Percentiles rank a stretch among this genome's conserved stretches.
Conservation (phyloP, 2,113 vertebrate species). For the Vireo altiloquus region DNA sequence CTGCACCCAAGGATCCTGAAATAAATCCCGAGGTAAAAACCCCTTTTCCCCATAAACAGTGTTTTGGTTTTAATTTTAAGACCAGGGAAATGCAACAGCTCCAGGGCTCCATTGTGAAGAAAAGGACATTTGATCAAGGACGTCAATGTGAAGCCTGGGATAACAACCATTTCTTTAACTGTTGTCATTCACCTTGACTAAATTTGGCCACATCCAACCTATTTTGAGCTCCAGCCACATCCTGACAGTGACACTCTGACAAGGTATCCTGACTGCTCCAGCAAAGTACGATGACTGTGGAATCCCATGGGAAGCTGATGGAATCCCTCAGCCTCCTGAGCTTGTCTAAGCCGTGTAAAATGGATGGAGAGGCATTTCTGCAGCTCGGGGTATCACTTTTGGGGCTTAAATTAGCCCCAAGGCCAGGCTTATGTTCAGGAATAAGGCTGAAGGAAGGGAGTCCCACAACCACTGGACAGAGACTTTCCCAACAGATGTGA, state of each 20-base stretch:
- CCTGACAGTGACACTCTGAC: neutral
- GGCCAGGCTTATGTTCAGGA: neutral
- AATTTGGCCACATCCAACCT: neutral
- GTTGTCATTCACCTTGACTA: neutral
- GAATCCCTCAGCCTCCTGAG: neutral
- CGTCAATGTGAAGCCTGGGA: neutral
- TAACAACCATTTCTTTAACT: neutral
- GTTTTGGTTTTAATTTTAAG: too few relatives aligned
- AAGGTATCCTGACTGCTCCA: neutral
- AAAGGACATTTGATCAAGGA: neutral
- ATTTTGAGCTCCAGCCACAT: neutral
- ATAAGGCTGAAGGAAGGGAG: neutral
- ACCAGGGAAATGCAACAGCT: too few relatives aligned
- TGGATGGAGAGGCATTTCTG: neutral
- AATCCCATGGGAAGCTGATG: neutral
- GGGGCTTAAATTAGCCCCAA: neutral
- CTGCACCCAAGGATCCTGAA: too few relatives aligned
- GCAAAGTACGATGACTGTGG: neutral
- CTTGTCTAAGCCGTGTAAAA: neutral
- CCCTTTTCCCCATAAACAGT: too few relatives aligned
- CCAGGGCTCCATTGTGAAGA: neutral
- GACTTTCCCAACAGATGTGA: neutral
- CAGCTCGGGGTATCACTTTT: neutral
- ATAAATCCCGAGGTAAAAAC: too few relatives aligned
- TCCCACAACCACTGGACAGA: neutral